phyloP scores from a whole-genome alignment of 2,113 vertebrate species.

The Cynoglossus semilaevis region DNA sequence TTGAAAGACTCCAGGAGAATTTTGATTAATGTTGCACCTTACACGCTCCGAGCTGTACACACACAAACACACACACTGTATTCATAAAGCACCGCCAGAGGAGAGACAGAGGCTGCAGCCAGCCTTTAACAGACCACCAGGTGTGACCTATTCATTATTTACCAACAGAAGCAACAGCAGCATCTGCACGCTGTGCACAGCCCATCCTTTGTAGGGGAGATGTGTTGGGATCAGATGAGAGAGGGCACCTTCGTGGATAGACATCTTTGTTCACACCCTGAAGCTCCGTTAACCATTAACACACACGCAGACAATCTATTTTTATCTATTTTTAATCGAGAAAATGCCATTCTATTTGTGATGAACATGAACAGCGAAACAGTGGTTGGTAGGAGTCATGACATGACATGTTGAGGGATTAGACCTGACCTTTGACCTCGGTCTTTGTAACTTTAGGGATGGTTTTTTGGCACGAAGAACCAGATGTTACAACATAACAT shows the following conservation, averaged over 20 bases:
- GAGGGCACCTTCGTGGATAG: constrained; percentile 60
- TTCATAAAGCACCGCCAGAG: constrained; percentile 22
- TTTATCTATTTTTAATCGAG: background rate
- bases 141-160: constrained; percentile 75
- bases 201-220: constrained; percentile 50
- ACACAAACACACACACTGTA: background rate
- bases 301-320: background rate
- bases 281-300: constrained; percentile 15
- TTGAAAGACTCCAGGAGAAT: constrained; percentile 48
- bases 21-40: constrained; percentile 49
- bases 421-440: no score
- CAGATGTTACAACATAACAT: no score
- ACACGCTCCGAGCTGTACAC: constrained; percentile 7
- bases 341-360: no score
- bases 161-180: constrained; percentile 55
- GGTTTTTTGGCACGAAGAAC: no score
- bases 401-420: no score
- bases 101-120: constrained; percentile 46
- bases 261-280: constrained; percentile 54
- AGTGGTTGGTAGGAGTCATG: no score
- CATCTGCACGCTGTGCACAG: constrained; percentile 48
- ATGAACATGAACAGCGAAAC: no score
- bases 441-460: no score
- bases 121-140: constrained; percentile 60
- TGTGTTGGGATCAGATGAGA: constrained; percentile 61